phyloP scores from a whole-genome alignment of 2,888 invertebrate genomes.

The Thalpophila matura region DNA sequence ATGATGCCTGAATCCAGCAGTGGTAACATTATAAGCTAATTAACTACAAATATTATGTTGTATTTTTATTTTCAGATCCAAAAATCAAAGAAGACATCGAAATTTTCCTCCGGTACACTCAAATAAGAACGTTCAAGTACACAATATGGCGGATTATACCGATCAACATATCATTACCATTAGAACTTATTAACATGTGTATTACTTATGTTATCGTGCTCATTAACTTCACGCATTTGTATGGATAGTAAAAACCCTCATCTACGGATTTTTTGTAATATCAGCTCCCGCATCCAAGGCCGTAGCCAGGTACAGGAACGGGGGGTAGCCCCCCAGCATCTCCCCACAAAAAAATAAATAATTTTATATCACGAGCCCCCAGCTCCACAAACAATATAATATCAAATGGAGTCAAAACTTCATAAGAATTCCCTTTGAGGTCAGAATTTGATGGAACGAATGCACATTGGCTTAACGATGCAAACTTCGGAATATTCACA shows the following conservation, averaged over 20 bases:
- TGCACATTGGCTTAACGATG: conserved; percentile 78
- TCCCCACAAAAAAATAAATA: no score
- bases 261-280: no score
- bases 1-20: no score
- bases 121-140: conserved; percentile 76
- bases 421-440: conserved; percentile 64
- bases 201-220: conserved; percentile 82
- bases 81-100: conserved; percentile 71
- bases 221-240: conserved; percentile 84
- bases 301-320: no score
- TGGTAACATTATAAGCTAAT: no score
- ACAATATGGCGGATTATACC: conserved; percentile 82
- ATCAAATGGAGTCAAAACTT: no score
- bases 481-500: conserved; percentile 26
- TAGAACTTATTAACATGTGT: conserved; percentile 79
- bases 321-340: no score
- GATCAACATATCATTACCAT: conserved; percentile 74
- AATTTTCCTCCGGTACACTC: conserved; percentile 77
- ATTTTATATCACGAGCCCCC: no score
- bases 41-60: no score
- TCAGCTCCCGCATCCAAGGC: no score
- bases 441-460: conserved; percentile 69
- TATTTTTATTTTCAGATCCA: conserved; percentile 70
- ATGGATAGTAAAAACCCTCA: conserved; percentile 64
- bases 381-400: no score